Evolutionary conservation across 1,140 invertebrate genomes (phyloP).

Genomic region (Euura lappo): DNA sequence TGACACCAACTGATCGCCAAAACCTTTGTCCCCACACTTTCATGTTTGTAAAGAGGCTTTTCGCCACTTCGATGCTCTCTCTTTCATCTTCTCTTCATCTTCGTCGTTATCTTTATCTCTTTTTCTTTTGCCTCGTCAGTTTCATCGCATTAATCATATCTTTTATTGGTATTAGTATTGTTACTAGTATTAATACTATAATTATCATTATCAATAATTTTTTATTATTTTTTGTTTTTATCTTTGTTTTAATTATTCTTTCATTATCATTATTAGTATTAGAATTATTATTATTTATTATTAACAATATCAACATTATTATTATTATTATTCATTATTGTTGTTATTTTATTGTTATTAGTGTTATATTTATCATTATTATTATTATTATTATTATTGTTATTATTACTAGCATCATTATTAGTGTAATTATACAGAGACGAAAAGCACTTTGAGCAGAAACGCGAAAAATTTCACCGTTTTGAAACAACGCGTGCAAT

Average conservation of each 20-base stretch:
- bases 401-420: background rate
- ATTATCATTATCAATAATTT: background rate
- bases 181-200: background rate
- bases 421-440: background rate
- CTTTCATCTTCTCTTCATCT: background rate
- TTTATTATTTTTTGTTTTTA: background rate
- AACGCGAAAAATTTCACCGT: background rate
- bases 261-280: background rate
- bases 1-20: too few species aligned
- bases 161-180: background rate
- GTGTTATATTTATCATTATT: background rate
- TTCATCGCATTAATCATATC: too few species aligned
- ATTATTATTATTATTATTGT: background rate
- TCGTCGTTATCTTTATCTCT: slow-evolving; percentile 16
- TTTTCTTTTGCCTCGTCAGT: too few species aligned
- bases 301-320: background rate
- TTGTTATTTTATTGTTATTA: slow-evolving; percentile 3
- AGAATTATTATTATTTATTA: background rate
- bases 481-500: background rate
- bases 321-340: background rate
- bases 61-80: background rate
- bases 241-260: background rate
- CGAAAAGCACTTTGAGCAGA: background rate
- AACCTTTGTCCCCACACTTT: too few species aligned
- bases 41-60: too few species aligned